phyloP scores from a whole-genome alignment of 2,113 vertebrate genomes.

The Ursus arctos region DNA sequence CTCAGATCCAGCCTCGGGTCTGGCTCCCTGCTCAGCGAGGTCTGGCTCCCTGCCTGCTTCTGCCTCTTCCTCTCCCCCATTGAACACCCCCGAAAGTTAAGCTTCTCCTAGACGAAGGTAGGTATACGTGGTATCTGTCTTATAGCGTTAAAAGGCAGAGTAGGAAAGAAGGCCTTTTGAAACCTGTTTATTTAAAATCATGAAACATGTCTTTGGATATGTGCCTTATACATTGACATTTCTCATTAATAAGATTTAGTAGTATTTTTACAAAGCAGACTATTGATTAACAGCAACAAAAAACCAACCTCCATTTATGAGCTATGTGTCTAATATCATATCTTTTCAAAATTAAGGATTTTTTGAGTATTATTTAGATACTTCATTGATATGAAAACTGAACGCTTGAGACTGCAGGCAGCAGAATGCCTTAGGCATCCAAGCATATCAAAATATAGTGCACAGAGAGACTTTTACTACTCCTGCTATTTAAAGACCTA shows the following conservation, averaged over 20 bases:
- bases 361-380: constrained; percentile 80
- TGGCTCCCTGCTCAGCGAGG: too few species aligned
- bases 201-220: constrained; percentile 24
- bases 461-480: constrained; percentile 86
- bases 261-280: constrained; percentile 18
- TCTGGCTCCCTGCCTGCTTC: neutral
- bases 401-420: constrained; percentile 82
- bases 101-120: neutral
- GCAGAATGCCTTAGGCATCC: constrained; percentile 79
- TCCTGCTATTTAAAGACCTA: constrained; percentile 89
- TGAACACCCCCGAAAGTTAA: neutral
- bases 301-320: neutral
- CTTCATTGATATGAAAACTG: constrained; percentile 84
- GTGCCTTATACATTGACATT: constrained; percentile 49
- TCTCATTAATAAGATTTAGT: constrained; percentile 52
- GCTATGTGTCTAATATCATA: neutral
- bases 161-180: neutral
- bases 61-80: neutral
- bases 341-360: constrained; percentile 72
- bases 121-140: neutral
- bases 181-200: constrained; percentile 45
- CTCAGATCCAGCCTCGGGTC: too few species aligned
- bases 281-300: constrained; percentile 24
- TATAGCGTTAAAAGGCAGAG: neutral
- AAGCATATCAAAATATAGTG: constrained; percentile 85